These are phyloP conservation scores for Danionella dracula DNA, from an alignment of 2,797 vertebrate genomes.

Conservation along the genomic window DNA sequence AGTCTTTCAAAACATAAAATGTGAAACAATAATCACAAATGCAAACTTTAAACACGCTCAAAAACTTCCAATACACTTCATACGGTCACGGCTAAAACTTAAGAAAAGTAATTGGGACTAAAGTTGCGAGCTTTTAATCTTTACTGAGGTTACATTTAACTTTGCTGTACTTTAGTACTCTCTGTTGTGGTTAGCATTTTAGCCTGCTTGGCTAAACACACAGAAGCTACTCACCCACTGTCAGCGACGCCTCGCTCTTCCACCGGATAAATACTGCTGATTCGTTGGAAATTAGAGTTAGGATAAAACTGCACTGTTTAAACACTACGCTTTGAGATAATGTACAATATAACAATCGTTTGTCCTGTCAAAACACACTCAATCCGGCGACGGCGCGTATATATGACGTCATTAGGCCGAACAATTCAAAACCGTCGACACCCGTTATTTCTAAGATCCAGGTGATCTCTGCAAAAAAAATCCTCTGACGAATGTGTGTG, in stretches of 20 bases:
- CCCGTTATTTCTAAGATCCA: too few relatives aligned
- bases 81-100: neutral
- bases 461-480: too few relatives aligned
- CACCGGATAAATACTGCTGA: neutral
- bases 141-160: neutral
- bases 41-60: neutral
- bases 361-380: constrained; percentile 5
- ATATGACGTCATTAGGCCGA: constrained; percentile 45
- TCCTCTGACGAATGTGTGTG: too few relatives aligned
- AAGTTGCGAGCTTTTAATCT: neutral
- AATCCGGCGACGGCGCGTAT: constrained; percentile 31
- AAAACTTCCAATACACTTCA: neutral
- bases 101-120: neutral
- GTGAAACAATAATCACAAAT: neutral
- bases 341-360: constrained; percentile 1
- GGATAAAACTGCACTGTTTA: neutral
- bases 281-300: too few relatives aligned
- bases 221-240: constrained; percentile 39
- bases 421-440: neutral
- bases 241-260: neutral
- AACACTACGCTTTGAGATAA: neutral
- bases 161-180: constrained; percentile 1
- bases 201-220: constrained; percentile 35
- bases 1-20: too few relatives aligned
- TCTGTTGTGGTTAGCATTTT: neutral